Percentiles rank a stretch among this genome's conserved stretches.
Conservation (phyloP, 64 coral and sea anemone genomes). For the Stichodactyla mertensii region DNA sequence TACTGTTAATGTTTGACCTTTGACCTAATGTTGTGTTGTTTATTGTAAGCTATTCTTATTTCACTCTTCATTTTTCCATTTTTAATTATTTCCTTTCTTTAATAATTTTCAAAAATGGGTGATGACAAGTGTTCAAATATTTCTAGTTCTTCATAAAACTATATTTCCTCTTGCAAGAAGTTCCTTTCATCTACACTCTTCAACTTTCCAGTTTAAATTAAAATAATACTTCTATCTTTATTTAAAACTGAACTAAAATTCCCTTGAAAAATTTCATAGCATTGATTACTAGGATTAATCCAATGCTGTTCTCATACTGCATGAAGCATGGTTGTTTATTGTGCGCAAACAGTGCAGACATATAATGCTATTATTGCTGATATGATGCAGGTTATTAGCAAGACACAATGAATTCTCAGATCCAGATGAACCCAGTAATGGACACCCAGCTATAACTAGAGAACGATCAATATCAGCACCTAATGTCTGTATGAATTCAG, state of each 20-base stretch:
- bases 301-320: neutral
- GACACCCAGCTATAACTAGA: constrained; percentile 49
- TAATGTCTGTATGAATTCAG: constrained; percentile 63
- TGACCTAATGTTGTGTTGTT: no score
- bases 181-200: neutral
- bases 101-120: no score
- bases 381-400: constrained; percentile 7
- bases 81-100: no score
- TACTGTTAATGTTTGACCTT: no score
- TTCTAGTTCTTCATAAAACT: neutral
- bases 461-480: constrained; percentile 95
- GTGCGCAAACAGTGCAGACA: neutral
- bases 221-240: neutral
- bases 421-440: neutral
- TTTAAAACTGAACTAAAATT: neutral
- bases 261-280: neutral
- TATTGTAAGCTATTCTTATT: no score
- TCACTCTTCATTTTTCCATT: no score
- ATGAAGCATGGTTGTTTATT: neutral
- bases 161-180: neutral
- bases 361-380: neutral
- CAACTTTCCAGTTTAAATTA: neutral
- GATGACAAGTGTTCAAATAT: no score
- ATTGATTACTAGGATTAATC: neutral
- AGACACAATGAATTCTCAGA: constrained; percentile 9